Evolutionary conservation across 1,140 invertebrate genomes (phyloP).

Genomic region (Drosophila arizonae): DNA sequence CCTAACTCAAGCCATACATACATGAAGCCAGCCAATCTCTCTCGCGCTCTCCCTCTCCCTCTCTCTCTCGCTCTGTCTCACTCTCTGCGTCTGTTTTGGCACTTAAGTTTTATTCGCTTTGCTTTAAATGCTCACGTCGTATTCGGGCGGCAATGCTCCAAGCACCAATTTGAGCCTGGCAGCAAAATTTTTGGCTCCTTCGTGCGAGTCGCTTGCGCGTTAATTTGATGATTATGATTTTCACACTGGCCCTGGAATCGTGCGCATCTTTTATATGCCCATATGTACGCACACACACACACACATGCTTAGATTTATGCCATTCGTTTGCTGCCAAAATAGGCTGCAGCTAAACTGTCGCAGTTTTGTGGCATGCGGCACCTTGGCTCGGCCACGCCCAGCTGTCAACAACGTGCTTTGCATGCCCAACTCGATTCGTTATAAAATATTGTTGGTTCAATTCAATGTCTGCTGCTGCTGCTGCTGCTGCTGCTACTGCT

Average conservation of each 20-base stretch:
- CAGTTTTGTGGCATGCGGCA: constrained; percentile 27
- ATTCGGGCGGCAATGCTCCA: constrained; percentile 44
- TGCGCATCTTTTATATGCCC: constrained; percentile 22
- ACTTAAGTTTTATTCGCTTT: constrained; percentile 75
- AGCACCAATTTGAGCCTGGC: constrained; percentile 59
- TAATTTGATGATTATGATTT: constrained; percentile 80
- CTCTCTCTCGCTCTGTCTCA: background rate
- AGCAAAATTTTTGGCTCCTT: constrained; percentile 35
- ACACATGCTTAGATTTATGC: too few relatives aligned
- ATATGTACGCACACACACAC: background rate
- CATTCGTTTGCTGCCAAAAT: constrained; percentile 53
- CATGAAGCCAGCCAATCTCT: constrained; percentile 8
- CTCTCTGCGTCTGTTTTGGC: constrained; percentile 3
- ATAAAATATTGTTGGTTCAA: constrained; percentile 63
- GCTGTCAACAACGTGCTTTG: constrained; percentile 75
- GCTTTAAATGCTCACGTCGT: constrained; percentile 76
- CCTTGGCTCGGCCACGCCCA: constrained; percentile 57
- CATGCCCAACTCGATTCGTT: constrained; percentile 62
- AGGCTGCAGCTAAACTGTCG: constrained; percentile 55
- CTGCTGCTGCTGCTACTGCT: constrained; percentile 23
- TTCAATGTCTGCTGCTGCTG: constrained; percentile 20
- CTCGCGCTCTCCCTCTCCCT: background rate
- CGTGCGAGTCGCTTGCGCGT: constrained; percentile 43
- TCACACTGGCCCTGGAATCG: constrained; percentile 43
- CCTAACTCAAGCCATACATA: constrained; percentile 1